phyloP scores from a whole-genome alignment of 2,888 invertebrate genomes.

The Gastrophysa polygoni region DNA sequence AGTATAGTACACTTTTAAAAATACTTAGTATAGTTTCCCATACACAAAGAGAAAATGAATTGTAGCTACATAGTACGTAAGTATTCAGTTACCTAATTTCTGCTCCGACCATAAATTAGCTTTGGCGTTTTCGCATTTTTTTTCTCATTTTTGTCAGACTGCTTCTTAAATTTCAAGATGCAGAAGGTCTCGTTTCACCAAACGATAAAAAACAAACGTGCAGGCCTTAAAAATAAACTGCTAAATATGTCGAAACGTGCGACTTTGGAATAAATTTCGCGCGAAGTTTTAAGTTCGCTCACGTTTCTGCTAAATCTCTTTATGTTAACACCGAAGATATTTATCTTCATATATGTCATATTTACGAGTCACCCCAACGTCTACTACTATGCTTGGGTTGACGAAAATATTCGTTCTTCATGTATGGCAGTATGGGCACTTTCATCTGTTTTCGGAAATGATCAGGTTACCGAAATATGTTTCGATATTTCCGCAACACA shows the following conservation, averaged over 20 bases:
- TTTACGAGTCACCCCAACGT: neutral
- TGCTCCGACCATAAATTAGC: neutral
- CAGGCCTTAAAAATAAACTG: slow-evolving; percentile 11
- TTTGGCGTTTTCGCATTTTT: neutral
- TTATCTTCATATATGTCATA: slow-evolving; percentile 8
- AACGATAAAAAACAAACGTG: slow-evolving; percentile 17
- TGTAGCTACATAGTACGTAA: neutral
- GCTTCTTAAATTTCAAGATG: neutral
- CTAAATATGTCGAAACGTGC: slow-evolving; percentile 14
- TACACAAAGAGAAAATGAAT: neutral
- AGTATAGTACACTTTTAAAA: neutral
- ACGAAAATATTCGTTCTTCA: neutral
- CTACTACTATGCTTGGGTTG: neutral
- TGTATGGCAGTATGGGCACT: too few species aligned
- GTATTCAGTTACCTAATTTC: slow-evolving; percentile 1
- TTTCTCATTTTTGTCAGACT: neutral
- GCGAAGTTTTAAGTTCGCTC: slow-evolving; percentile 2
- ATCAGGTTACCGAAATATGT: slow-evolving; percentile 24
- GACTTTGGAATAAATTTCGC: slow-evolving; percentile 9
- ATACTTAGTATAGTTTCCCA: neutral
- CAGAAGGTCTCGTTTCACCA: slow-evolving; percentile 3
- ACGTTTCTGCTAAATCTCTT: slow-evolving; percentile 12
- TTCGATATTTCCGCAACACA: slow-evolving; percentile 44
- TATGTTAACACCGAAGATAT: slow-evolving; percentile 11
- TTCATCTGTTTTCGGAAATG: neutral